Evolutionary conservation across 2,113 vertebrate species (phyloP).

Genomic region (Chaetodon trifascialis): DNA sequence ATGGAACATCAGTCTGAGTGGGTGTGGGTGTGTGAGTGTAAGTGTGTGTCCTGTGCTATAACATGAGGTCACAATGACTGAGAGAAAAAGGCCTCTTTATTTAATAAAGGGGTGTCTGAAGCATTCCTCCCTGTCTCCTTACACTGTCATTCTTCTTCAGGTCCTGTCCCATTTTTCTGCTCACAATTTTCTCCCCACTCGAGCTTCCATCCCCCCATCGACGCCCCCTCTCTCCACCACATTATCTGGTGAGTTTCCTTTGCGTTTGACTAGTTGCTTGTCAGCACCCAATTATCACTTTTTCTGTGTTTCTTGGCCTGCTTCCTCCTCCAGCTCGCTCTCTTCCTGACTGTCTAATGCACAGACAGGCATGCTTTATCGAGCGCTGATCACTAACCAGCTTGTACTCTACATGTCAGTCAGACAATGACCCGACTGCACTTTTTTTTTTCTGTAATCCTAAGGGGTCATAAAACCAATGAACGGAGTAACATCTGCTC

Average conservation of each 20-base stretch:
- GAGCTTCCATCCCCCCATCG: not conserved
- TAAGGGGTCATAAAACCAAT: conserved; percentile 20
- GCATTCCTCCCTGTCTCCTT: conserved; percentile 46
- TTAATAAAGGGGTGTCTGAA: conserved; percentile 69
- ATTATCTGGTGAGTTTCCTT: conserved; percentile 42
- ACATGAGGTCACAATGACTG: conserved; percentile 59
- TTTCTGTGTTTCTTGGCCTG: conserved; percentile 38
- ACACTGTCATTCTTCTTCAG: conserved; percentile 39
- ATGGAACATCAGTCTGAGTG: conserved; percentile 58
- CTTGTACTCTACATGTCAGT: conserved; percentile 28
- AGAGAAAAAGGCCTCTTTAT: conserved; percentile 57
- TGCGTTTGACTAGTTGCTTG: conserved; percentile 46
- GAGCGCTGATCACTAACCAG: conserved; percentile 10
- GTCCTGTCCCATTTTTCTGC: conserved; percentile 48
- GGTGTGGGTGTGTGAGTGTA: conserved; percentile 35
- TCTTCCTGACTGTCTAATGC: conserved; percentile 28
- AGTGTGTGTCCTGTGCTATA: conserved; percentile 43
- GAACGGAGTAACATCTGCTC: conserved; percentile 45
- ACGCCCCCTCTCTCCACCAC: conserved; percentile 1
- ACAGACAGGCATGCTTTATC: conserved; percentile 8
- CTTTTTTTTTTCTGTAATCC: conserved; percentile 5
- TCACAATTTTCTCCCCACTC: conserved; percentile 32
- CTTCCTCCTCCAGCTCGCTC: conserved; percentile 25
- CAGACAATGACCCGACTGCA: conserved; percentile 19
- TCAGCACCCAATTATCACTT: conserved; percentile 79